Evolutionary conservation across 2,797 vertebrate species (phyloP).

Genomic region (Helicolenus hilgendorfi): DNA sequence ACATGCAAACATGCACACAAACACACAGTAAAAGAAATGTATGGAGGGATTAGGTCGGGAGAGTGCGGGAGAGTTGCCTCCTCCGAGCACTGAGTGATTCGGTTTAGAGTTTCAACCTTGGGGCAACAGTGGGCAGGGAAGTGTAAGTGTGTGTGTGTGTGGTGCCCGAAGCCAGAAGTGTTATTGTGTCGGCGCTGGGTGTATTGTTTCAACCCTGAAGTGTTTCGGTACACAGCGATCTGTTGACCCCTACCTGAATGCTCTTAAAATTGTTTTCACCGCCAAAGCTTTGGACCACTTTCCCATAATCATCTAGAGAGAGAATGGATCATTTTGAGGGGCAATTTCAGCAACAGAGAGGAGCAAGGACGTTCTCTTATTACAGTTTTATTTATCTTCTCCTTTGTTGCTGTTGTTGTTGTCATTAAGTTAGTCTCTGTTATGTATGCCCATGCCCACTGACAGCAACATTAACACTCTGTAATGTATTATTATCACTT

Average conservation of each 20-base stretch:
- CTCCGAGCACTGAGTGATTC: conserved; percentile 60
- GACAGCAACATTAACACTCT: conserved; percentile 10
- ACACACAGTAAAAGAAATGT: conserved; percentile 7
- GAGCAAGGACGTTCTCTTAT: conserved; percentile 55
- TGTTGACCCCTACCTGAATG: conserved; percentile 70
- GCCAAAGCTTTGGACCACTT: conserved; percentile 40
- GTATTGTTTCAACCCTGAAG: conserved; percentile 72
- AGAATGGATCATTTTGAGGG: conserved; percentile 65
- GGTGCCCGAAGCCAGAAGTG: conserved; percentile 49
- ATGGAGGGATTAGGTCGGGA: conserved; percentile 35
- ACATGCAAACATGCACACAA: conserved; percentile 27
- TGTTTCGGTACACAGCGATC: conserved; percentile 57
- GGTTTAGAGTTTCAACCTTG: conserved; percentile 82
- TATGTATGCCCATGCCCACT: not conserved
- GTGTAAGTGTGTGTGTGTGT: not conserved
- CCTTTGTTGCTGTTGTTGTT: conserved; percentile 8
- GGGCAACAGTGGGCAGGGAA: conserved; percentile 56
- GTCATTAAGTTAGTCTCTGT: conserved; percentile 41
- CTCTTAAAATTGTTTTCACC: conserved; percentile 65
- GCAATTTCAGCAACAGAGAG: conserved; percentile 36
- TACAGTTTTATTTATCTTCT: conserved; percentile 33
- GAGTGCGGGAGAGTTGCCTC: conserved; percentile 47
- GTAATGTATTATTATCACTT: not conserved
- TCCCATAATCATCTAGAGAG: conserved; percentile 53
- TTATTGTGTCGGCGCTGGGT: conserved; percentile 55